Percentiles rank a stretch among this genome's conserved stretches.
Conservation (phyloP, 2,797 vertebrate genomes). For the Protosalanx chinensis region DNA sequence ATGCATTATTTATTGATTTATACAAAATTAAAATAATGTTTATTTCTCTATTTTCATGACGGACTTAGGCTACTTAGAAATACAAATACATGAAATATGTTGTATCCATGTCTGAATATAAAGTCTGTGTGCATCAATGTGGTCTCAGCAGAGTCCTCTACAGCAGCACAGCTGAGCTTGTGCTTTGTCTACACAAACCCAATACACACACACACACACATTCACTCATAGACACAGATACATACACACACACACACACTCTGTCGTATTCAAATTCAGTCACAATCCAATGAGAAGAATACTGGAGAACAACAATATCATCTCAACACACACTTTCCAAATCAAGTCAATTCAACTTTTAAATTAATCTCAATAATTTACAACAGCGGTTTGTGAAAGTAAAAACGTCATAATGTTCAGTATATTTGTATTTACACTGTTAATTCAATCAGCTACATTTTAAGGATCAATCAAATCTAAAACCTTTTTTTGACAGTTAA, state of each 20-base stretch:
- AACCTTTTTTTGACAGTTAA: slow-evolving; percentile 70
- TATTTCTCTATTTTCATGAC: slow-evolving; percentile 71
- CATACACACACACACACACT: slow-evolving; percentile 8
- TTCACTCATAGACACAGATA: slow-evolving; percentile 19
- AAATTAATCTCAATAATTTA: slow-evolving; percentile 51
- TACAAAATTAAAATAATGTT: slow-evolving; percentile 76
- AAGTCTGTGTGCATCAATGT: slow-evolving; percentile 71
- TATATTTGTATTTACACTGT: slow-evolving; percentile 69
- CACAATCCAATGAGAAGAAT: slow-evolving; percentile 42
- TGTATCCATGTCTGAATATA: slow-evolving; percentile 66
- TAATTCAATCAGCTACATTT: slow-evolving; percentile 54
- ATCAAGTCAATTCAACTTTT: slow-evolving; percentile 56
- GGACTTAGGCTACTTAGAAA: slow-evolving; percentile 61
- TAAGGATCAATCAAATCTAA: slow-evolving; percentile 48
- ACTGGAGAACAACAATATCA: slow-evolving; percentile 32
- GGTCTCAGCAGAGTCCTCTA: slow-evolving; percentile 71
- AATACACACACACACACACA: slow-evolving; percentile 63
- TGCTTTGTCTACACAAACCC: slow-evolving; percentile 73
- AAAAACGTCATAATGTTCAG: slow-evolving; percentile 51
- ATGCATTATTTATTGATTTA: slow-evolving; percentile 77
- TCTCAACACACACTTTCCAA: slow-evolving; percentile 47
- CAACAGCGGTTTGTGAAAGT: slow-evolving; percentile 54
- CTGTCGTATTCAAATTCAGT: slow-evolving; percentile 25
- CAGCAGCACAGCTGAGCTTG: slow-evolving; percentile 72
- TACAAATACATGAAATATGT: slow-evolving; percentile 74